These are phyloP conservation scores for Mastomys natalensis DNA, from an alignment of 2,113 vertebrate species.

Conservation along the genomic window DNA sequence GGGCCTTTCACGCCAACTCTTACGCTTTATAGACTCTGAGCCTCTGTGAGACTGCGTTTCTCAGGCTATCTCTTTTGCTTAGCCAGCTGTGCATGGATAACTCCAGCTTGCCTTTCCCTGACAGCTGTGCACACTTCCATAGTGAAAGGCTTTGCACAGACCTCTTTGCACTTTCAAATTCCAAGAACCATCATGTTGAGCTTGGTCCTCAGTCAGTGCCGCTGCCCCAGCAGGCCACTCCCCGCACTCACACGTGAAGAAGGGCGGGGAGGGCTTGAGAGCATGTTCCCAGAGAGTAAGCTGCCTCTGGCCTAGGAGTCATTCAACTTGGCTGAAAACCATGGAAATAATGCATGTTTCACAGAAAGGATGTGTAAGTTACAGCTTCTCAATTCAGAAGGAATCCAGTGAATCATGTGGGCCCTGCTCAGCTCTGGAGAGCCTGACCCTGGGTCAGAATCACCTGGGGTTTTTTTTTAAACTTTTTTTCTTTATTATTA, in stretches of 20 bases:
- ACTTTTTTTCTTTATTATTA: background rate
- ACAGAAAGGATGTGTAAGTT: constrained; percentile 74
- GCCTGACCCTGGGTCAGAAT: background rate
- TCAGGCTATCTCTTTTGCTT: background rate
- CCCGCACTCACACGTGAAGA: background rate
- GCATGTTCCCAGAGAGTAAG: constrained; percentile 38
- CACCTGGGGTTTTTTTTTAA: background rate
- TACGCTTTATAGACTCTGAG: background rate
- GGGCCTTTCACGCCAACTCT: background rate
- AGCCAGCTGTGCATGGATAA: background rate
- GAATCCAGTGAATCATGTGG: constrained; percentile 78
- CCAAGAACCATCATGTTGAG: background rate
- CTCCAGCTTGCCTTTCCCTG: background rate
- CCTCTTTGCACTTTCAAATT: background rate
- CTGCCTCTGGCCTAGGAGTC: constrained; percentile 40
- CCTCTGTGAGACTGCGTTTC: background rate
- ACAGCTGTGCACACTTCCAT: background rate
- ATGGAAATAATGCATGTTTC: constrained; percentile 70
- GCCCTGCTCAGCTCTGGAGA: constrained; percentile 56
- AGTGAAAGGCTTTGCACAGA: background rate
- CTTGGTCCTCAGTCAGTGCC: background rate
- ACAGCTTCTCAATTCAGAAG: constrained; percentile 77
- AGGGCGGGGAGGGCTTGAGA: background rate
- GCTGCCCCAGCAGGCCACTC: background rate
- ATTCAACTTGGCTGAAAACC: constrained; percentile 52